Base-by-base conservation (phyloP, 2,888 invertebrate species). In the Rotaria macrura region DNA sequence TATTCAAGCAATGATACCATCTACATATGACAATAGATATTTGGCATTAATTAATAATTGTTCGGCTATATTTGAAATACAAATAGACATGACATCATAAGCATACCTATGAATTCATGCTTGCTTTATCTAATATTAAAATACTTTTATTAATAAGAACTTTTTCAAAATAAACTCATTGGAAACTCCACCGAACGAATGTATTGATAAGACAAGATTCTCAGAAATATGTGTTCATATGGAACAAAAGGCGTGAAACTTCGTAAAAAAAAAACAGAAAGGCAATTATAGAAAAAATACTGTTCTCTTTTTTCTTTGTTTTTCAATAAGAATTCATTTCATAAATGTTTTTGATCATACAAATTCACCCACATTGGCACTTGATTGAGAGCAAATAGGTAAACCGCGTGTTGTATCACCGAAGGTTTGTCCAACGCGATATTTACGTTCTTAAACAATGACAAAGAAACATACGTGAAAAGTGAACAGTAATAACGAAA, bases 351-450 rank as follows among this genome's bases (percentile, higher is more conserved):
- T 79, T 79, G 79, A 43, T 25, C 43, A 43, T 43, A 43, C 7
- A 2, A 43, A 84, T 38, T 88, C 88, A 52, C 89, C 90, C 87
- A 87, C 89, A 38, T 87, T 88, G 1, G 87, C 74, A 49, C 87
- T 86, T 49, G 88, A 85, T 85, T 91, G 90, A 25, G 88, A 87
- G 85, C 91, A 91, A 3, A 90, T 89, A 38, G 89, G 89, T 72
- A 91, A 87, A 12, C 88, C 88, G 79, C 91, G 88, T 20, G 91
- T 90, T 6, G 90, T 90, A 87, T 91, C 90, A 17, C 91, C 91
- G 84, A 90, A 91, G 5, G 91, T 91, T 87, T 90, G 89, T 49
- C 91, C 91, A 88, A 90, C 90, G 38, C 88, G 88, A 87, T 88
- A 90, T 87, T 89, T 86, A 55, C 89, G 88, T 85, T 89, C 91